Percentiles rank a stretch among this genome's conserved stretches.
These are phyloP conservation scores for Malurus leucopterus DNA, from an alignment of 2,797 vertebrate genomes.

Conservation along the genomic window DNA sequence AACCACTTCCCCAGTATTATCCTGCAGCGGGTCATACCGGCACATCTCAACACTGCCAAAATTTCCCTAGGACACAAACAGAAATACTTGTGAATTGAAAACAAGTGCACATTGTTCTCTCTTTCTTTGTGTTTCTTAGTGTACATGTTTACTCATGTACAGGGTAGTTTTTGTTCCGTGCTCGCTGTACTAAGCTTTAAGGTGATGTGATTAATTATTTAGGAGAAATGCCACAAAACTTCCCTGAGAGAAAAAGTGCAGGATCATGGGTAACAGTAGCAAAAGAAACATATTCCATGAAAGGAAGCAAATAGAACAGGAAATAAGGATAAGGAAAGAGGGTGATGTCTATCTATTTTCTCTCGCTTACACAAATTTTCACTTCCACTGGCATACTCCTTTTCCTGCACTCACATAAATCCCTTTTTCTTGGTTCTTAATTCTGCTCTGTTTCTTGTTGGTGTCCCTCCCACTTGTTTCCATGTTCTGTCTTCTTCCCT, in stretches of 20 bases:
- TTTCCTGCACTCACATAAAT: not conserved
- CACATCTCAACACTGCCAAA: conserved; percentile 98
- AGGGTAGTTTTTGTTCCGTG: not conserved
- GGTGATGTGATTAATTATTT: not conserved
- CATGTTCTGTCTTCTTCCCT: not conserved
- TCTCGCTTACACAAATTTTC: not conserved
- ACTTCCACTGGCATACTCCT: not conserved
- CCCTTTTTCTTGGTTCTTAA: not conserved
- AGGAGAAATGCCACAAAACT: not conserved
- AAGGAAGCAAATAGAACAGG: not conserved
- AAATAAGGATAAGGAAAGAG: not conserved
- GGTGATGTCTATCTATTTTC: not conserved
- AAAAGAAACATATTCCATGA: not conserved
- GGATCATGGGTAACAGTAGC: not conserved
- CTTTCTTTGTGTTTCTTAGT: not conserved
- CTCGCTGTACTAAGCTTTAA: not conserved
- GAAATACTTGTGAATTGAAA: not conserved
- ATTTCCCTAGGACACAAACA: conserved; percentile 81
- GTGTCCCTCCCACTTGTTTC: not conserved
- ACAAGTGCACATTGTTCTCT: not conserved
- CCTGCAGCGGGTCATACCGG: conserved; percentile 92
- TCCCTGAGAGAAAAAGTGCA: not conserved
- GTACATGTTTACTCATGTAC: not conserved
- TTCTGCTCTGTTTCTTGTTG: not conserved
- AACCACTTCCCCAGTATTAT: conserved; percentile 95